A percentile compares a stretch with the other conserved stretches of the same genome.
These are phyloP conservation scores for Thalpophila matura DNA, from an alignment of 2,888 invertebrate species.

Conservation along the genomic window DNA sequence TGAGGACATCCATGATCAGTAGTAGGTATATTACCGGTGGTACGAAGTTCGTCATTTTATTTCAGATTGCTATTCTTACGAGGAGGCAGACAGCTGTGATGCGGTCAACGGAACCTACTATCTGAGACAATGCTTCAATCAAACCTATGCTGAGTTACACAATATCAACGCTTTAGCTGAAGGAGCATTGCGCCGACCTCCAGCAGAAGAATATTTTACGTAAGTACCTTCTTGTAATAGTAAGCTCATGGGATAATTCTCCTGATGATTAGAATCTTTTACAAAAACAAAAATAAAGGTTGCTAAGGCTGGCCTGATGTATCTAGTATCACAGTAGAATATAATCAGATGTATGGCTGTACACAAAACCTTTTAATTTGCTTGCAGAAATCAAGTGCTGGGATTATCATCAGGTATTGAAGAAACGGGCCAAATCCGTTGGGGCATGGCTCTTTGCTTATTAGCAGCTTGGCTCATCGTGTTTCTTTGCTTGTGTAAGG, in stretches of 20 bases:
- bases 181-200: slow-evolving; percentile 91
- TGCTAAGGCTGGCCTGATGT: slow-evolving; percentile 2
- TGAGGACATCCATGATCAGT: neutral
- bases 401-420: slow-evolving; percentile 94
- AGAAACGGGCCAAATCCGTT: slow-evolving; percentile 92
- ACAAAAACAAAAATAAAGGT: too few species aligned
- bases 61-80: slow-evolving; percentile 93
- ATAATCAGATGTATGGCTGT: neutral
- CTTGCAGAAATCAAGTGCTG: slow-evolving; percentile 91
- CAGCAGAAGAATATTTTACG: slow-evolving; percentile 94
- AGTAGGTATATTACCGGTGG: neutral
- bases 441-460: slow-evolving; percentile 94
- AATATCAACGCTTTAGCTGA: slow-evolving; percentile 91
- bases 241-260: slow-evolving; percentile 1
- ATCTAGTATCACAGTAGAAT: slow-evolving; percentile 6
- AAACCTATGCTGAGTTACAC: slow-evolving; percentile 87
- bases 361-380: slow-evolving; percentile 38
- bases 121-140: slow-evolving; percentile 91
- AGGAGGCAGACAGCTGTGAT: slow-evolving; percentile 91
- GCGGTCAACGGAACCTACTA: slow-evolving; percentile 92
- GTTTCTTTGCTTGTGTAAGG: slow-evolving; percentile 94
- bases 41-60: slow-evolving; percentile 46
- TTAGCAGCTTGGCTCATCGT: slow-evolving; percentile 95
- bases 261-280: neutral
- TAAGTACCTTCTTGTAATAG: slow-evolving; percentile 74